phyloP scores from a whole-genome alignment of 2,797 vertebrate species.

The Heterohyrax brucei region DNA sequence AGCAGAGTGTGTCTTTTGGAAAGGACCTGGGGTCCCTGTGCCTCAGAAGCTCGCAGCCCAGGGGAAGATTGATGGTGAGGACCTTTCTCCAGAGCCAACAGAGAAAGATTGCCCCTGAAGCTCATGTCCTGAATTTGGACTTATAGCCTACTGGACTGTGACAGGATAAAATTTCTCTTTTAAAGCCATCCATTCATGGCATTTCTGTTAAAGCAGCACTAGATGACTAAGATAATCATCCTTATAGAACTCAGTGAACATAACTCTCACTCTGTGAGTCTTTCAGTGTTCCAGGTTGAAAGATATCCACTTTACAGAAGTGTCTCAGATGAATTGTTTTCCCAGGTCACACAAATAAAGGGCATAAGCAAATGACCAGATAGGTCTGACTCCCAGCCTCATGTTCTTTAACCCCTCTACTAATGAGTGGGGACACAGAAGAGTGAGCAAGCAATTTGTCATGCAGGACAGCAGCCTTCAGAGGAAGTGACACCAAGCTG shows the following conservation, averaged over 20 bases:
- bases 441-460: background rate
- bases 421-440: accelerated
- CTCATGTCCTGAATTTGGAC: too few species aligned
- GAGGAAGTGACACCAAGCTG: background rate
- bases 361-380: background rate
- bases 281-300: background rate
- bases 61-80: too few species aligned
- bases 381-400: background rate
- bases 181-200: too few species aligned
- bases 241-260: accelerated
- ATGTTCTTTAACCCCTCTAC: background rate
- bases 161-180: too few species aligned
- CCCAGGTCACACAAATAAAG: background rate
- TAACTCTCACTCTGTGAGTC: accelerated
- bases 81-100: too few species aligned
- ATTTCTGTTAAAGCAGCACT: too few species aligned
- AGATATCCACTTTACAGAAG: accelerated
- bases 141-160: too few species aligned
- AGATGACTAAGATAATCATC: too few species aligned
- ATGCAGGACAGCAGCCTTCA: background rate
- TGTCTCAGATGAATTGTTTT: background rate
- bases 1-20: too few species aligned
- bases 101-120: too few species aligned
- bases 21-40: too few species aligned
- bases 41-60: too few species aligned